Evolutionary conservation across 2,888 invertebrate species (phyloP).

Genomic region (Netelia inedita): DNA sequence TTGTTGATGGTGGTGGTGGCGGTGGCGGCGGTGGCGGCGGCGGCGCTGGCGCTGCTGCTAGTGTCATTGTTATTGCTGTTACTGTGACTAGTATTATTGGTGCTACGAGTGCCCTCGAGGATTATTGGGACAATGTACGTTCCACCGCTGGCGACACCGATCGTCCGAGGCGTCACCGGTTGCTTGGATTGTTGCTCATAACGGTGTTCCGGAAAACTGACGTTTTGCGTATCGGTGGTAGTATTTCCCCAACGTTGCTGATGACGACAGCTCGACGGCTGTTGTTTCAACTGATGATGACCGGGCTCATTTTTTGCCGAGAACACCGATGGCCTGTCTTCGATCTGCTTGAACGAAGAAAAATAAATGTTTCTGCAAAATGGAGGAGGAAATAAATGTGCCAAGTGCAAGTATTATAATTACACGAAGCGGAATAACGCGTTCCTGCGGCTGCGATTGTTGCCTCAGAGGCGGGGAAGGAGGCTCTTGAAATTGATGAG

Average conservation of each 20-base stretch:
- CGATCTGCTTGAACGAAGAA: conserved; percentile 75
- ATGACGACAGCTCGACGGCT: conserved; percentile 78
- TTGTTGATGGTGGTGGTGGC: conserved; percentile 64
- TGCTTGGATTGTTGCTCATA: conserved; percentile 58
- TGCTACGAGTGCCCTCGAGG: conserved; percentile 87
- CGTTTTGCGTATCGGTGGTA: conserved; percentile 55
- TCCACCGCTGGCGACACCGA: conserved; percentile 78
- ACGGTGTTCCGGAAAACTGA: conserved; percentile 4
- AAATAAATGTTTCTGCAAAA: not conserved
- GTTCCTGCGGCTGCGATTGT: conserved; percentile 75
- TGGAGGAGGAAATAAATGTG: conserved; percentile 69
- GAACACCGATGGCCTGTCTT: conserved; percentile 83
- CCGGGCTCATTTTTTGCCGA: conserved; percentile 79
- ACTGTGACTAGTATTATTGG: conserved; percentile 1
- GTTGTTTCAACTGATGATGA: conserved; percentile 81
- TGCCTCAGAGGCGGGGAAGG: conserved; percentile 60
- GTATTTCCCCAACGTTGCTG: conserved; percentile 82
- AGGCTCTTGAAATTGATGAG: conserved; percentile 71
- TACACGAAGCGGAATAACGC: conserved; percentile 79
- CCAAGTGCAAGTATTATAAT: conserved; percentile 76
- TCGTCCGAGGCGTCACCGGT: conserved; percentile 15
- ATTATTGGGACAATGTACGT: conserved; percentile 89
- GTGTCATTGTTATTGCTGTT: conserved; percentile 78
- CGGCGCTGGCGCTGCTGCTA: conserved; percentile 73
- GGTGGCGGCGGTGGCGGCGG: conserved; percentile 61